Conservation (phyloP, 1,140 invertebrate genomes). For the Melanaphis sacchari region DNA sequence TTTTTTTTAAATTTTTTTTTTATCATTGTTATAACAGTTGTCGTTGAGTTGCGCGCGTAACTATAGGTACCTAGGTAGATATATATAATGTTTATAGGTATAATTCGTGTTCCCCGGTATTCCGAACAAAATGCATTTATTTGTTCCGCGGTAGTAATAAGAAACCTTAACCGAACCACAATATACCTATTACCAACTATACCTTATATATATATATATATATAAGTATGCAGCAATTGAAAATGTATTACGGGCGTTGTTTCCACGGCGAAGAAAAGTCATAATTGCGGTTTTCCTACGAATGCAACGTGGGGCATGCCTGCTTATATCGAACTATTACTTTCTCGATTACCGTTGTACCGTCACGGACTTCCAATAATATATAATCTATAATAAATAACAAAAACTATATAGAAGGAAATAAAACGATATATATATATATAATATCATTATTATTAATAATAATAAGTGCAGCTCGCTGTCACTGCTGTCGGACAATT, state of each 20-base stretch:
- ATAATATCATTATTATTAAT: not conserved
- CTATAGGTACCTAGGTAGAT: not conserved
- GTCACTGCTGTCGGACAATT: not conserved
- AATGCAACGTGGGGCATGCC: not conserved
- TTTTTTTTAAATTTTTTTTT: not conserved
- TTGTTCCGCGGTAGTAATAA: not conserved
- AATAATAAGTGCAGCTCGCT: not conserved
- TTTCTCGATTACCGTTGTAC: constrained; percentile 53
- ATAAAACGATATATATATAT: not conserved
- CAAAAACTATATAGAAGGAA: not conserved
- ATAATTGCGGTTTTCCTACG: constrained; percentile 48
- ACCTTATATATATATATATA: not conserved
- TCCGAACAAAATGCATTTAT: constrained; percentile 3
- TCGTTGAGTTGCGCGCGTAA: not conserved
- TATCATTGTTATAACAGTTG: not conserved
- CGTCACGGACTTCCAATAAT: constrained; percentile 45
- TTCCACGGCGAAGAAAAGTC: constrained; percentile 36
- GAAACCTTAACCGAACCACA: constrained; percentile 11
- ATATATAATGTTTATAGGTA: not conserved
- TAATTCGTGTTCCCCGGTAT: not conserved
- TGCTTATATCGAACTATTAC: not conserved
- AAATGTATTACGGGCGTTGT: not conserved
- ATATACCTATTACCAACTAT: not conserved
- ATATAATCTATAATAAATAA: constrained; percentile 38
- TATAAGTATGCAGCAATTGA: not conserved